Conservation (phyloP, 2,797 vertebrate species). For the Peromyscus melanophrys region DNA sequence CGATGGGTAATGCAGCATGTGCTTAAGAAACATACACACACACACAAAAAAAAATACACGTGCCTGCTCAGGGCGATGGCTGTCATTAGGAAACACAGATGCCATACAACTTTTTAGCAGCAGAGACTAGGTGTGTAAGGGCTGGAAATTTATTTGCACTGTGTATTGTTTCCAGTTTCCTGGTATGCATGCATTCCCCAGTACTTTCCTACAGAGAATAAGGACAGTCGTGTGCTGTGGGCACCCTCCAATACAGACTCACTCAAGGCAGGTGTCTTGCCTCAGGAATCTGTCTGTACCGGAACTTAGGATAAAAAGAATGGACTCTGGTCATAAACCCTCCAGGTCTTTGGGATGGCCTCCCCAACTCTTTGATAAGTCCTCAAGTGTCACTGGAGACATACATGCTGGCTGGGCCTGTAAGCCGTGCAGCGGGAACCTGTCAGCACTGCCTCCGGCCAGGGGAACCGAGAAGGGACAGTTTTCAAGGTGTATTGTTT, state of each 20-base stretch:
- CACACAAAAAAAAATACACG: background rate
- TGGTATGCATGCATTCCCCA: background rate
- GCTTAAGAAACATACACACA: background rate
- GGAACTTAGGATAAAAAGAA: background rate
- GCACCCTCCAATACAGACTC: slow-evolving; percentile 2
- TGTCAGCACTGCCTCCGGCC: slow-evolving; percentile 86
- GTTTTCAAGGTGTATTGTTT: slow-evolving; percentile 89
- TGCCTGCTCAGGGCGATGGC: background rate
- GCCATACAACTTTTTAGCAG: background rate
- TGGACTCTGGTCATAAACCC: no score
- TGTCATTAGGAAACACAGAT: background rate
- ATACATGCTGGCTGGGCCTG: slow-evolving; percentile 74
- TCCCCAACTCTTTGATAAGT: background rate
- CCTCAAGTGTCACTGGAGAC: slow-evolving; percentile 87
- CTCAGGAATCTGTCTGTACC: background rate
- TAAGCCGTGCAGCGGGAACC: slow-evolving; percentile 85
- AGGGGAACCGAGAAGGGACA: slow-evolving; percentile 85
- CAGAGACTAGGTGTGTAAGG: background rate
- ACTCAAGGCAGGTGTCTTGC: background rate
- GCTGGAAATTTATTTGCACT: background rate
- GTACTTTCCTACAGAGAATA: background rate
- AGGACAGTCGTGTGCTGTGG: background rate
- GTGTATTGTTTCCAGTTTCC: background rate
- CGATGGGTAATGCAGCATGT: no score
- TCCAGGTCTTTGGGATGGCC: background rate